Evolutionary conservation across 2,113 vertebrate genomes (phyloP).

Genomic region (Recurvirostra avosetta): DNA sequence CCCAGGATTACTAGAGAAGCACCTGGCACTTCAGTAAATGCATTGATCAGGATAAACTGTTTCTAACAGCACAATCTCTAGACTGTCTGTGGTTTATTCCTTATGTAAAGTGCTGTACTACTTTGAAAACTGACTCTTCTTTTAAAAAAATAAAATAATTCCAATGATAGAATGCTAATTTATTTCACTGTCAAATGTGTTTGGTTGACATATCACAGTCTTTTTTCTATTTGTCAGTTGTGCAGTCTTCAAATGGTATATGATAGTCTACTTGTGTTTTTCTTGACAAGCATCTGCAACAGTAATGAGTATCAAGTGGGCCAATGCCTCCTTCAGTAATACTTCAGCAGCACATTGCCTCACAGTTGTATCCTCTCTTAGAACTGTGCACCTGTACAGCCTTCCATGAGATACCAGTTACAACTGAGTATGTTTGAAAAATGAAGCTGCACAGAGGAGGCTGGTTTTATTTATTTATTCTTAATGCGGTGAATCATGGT

Average conservation of each 20-base stretch:
- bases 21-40: conserved; percentile 36
- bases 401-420: neutral
- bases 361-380: neutral
- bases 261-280: neutral
- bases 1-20: neutral
- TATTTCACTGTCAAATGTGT: neutral
- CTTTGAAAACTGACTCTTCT: conserved; percentile 26
- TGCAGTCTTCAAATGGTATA: neutral
- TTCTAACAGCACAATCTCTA: neutral
- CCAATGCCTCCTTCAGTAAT: neutral
- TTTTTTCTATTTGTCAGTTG: neutral
- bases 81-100: neutral
- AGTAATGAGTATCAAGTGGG: neutral
- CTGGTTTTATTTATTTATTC: neutral
- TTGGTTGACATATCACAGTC: neutral
- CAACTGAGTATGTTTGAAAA: neutral
- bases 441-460: neutral
- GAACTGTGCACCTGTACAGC: neutral
- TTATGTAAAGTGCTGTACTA: neutral
- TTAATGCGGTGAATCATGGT: neutral
- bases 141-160: neutral
- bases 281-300: neutral
- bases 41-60: conserved; percentile 16
- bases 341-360: neutral
- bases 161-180: neutral